phyloP scores from a whole-genome alignment of 1,140 invertebrate species.

The Lepidurus apus region DNA sequence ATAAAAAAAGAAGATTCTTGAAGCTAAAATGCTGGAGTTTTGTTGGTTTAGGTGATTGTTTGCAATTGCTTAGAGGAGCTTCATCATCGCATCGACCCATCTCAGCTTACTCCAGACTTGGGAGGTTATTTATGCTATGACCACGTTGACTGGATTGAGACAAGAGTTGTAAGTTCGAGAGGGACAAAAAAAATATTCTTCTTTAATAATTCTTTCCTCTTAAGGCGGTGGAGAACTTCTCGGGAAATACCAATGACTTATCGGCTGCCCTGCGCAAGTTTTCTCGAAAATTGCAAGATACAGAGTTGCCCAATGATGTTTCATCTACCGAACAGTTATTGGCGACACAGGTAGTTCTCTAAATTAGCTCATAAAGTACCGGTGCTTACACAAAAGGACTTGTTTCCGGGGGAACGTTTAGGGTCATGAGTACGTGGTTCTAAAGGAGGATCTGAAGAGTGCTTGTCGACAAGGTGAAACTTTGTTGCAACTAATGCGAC shows the following conservation, averaged over 20 bases:
- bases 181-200: not conserved
- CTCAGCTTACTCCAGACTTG: conserved; percentile 80
- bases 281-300: conserved; percentile 68
- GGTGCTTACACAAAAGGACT: not conserved
- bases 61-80: conserved; percentile 74
- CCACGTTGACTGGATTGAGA: conserved; percentile 92
- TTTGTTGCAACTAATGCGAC: conserved; percentile 63
- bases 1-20: conserved; percentile 17
- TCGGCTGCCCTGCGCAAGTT: conserved; percentile 75
- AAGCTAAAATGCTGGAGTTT: conserved; percentile 15
- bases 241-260: conserved; percentile 78
- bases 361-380: not conserved
- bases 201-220: conserved; percentile 40
- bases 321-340: conserved; percentile 63
- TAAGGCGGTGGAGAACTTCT: conserved; percentile 93
- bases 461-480: conserved; percentile 78
- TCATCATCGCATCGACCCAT: conserved; percentile 73
- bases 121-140: conserved; percentile 83
- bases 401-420: conserved; percentile 24
- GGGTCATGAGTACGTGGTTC: conserved; percentile 55
- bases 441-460: conserved; percentile 72
- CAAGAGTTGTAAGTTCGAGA: conserved; percentile 72
- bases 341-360: conserved; percentile 53
- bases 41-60: conserved; percentile 49
- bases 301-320: conserved; percentile 79